Conservation (phyloP, 2,888 invertebrate species). For the Acleris emargana region DNA sequence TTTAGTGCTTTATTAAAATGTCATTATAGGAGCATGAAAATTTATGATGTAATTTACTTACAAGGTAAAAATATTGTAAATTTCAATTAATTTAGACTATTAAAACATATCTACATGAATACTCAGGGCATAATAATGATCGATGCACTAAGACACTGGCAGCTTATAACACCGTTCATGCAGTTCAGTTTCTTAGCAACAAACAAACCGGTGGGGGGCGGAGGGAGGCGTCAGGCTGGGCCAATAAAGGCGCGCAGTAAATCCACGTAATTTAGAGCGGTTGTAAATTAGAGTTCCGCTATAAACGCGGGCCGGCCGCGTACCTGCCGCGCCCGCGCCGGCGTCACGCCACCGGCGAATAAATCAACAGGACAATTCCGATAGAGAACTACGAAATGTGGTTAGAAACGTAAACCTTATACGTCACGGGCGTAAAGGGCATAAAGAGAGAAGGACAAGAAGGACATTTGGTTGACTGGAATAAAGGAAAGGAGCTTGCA, state of each 20-base stretch:
- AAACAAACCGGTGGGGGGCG: conserved; percentile 62
- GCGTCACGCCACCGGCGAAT: conserved; percentile 53
- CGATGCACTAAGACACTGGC: not conserved
- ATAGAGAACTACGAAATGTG: no score
- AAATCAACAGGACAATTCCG: conserved; percentile 54
- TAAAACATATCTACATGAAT: no score
- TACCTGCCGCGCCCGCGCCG: conserved; percentile 69
- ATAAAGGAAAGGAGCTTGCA: no score
- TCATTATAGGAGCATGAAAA: no score
- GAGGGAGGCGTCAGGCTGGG: conserved; percentile 56
- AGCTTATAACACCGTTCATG: conserved; percentile 3
- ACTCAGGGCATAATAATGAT: not conserved
- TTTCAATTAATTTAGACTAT: no score
- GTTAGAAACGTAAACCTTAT: no score
- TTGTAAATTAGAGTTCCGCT: conserved; percentile 81
- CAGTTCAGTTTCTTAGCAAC: conserved; percentile 51
- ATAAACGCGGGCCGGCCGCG: conserved; percentile 72
- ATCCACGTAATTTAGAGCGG: conserved; percentile 83
- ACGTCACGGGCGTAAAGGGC: no score
- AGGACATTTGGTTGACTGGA: no score
- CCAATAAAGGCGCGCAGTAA: conserved; percentile 82
- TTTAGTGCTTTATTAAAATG: no score
- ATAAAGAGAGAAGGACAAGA: no score
- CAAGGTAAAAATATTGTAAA: no score
- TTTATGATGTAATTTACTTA: no score